Evolutionary conservation across 2,888 invertebrate species (phyloP).

Genomic region (Oeneis ivallda): DNA sequence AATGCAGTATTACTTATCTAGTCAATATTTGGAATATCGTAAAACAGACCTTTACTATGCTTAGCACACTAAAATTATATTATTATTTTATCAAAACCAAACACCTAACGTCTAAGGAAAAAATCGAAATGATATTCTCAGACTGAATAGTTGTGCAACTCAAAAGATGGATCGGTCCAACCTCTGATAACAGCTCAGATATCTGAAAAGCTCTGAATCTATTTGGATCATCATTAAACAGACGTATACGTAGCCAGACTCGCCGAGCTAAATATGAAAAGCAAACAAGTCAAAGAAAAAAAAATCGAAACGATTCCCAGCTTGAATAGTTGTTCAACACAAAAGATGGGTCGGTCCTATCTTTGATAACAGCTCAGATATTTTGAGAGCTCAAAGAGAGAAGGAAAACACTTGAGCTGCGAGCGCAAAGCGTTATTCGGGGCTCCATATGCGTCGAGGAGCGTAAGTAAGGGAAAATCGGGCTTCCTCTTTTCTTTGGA

Average conservation of each 20-base stretch:
- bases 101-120: neutral
- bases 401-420: conserved; percentile 41
- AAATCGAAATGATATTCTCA: conserved; percentile 1
- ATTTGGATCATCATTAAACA: too few relatives aligned
- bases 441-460: conserved; percentile 64
- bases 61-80: too few relatives aligned
- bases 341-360: conserved; percentile 37
- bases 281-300: conserved; percentile 9
- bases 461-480: conserved; percentile 72
- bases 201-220: conserved; percentile 40
- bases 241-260: too few relatives aligned
- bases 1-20: too few relatives aligned
- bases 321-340: conserved; percentile 27
- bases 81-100: neutral
- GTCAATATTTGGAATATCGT: too few relatives aligned
- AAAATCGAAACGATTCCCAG: conserved; percentile 17
- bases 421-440: conserved; percentile 59
- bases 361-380: conserved; percentile 48
- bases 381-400: conserved; percentile 48
- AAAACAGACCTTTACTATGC: too few relatives aligned
- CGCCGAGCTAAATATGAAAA: neutral
- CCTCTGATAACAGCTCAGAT: conserved; percentile 45
- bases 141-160: conserved; percentile 8
- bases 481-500: conserved; percentile 66
- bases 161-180: conserved; percentile 15